Evolutionary conservation across 2,113 vertebrate genomes (phyloP), one percentile per base, ranked within the genome.

Genomic region (Alaudala cheleensis): DNA sequence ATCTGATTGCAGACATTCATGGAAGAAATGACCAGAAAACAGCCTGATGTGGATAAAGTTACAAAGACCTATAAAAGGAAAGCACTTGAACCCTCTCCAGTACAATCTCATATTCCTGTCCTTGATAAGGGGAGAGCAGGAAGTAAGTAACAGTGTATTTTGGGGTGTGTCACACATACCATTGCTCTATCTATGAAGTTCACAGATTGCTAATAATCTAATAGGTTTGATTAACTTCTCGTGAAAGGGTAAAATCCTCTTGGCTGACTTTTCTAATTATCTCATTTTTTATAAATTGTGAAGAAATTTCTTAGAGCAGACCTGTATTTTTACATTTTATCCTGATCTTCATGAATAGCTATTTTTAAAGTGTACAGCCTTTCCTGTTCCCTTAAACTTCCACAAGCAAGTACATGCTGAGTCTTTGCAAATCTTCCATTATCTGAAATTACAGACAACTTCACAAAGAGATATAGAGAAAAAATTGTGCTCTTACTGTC

Each of bases 1-100:
- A 28, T 90, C 83, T 95, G 58, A 81, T 97, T 96, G 58, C 95
- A 99, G 99, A 98, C 94, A 4, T 99, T 99, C 95, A 99, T 99
- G 99, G 99, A 99, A 95, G 99, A 99, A 98, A 99, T 99, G 99
- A 99, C 99, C 92, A 98, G 99, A 97, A 99, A 99, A 95, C 99
- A 99, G 91, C 99, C 99, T 88, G 99, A 99, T 95, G 99, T 99
- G 93, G 99, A 99, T 97, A 99, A 98, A 98, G 98, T 99, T 89
- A 99, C 99, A 77, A 99, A 99, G 97, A 99, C 99, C 58, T 98
- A 99, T 95, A 99, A 99, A 97, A 98, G 99, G 96, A 99, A 99
- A 90, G 94, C 98, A 53, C 90, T 97, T 26, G 98, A 99, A 66
- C 95, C 97, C 40, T 89, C 95, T 34, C 96, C 97, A 6, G 83